Evolutionary conservation across 2,888 invertebrate genomes (phyloP), one percentile per base, ranked within the genome.

Genomic region (Notodromas monacha): DNA sequence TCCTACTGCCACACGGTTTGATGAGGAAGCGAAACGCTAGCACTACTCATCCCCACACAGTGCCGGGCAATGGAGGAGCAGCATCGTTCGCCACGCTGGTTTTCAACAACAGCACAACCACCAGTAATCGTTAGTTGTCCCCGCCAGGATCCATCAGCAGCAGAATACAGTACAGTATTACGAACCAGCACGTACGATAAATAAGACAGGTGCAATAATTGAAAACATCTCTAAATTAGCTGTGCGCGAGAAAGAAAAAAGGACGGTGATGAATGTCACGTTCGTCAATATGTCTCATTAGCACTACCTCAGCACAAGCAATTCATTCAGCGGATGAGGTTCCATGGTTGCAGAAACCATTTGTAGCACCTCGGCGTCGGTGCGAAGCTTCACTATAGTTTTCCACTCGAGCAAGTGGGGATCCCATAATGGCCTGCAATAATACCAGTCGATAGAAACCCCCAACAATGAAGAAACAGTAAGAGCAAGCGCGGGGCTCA

Each of bases 21-120:
- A 86, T 79, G 30, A 84, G 63, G 55, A 77, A 86, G 31, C 79
- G 59, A 11, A 77, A 77, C 11, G 79, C 84, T 30, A 86, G 58
- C 34, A 81, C 69, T 29, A 81, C 69, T 12, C 73, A n/a, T n/a
- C 73, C 76, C 15, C 76, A 59, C 4, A 48, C 40, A n/a, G 67
- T 65, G 11, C 63, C 61, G 28, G 62, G 56, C 42, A 65, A 52
- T 14, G 61, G 52, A 36, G 63, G 58, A 26, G 67, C 65, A 37
- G 66, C 63, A 12, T 62, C 58, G 52, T 74, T 69, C 40, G 76
- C 72, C 3, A 77, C 68, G 10, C 77, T 79, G 30, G 74, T 73
- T 50, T n/a, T 79, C 76, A 10, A 79, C 70, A 35, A 79, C 63
- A 12, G 72, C 68, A 50, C 79, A 79, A 2, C 73, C 66, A 28